Percentiles rank a stretch among this genome's conserved stretches.
Conservation (phyloP, 2,888 invertebrate species). For the Suillia variegata region DNA sequence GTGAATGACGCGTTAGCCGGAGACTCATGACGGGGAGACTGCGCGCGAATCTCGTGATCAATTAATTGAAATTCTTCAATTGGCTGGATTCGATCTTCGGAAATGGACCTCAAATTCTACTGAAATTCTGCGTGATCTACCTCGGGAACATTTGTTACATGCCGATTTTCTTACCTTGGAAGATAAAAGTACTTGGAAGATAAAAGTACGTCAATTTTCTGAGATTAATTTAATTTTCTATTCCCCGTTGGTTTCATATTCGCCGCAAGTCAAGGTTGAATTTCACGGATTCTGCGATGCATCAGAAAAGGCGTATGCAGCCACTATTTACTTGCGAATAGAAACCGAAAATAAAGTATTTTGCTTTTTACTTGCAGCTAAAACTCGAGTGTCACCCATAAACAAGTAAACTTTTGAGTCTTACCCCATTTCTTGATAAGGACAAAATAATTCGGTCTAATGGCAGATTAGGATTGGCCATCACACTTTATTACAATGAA, state of each 20-base stretch:
- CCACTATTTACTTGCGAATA: background rate
- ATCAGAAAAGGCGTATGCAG: conserved; percentile 22
- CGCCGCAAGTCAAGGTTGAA: background rate
- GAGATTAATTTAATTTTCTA: conserved; percentile 8
- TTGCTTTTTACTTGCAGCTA: conserved; percentile 6
- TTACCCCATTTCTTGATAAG: conserved; percentile 1
- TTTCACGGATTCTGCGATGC: conserved; percentile 26
- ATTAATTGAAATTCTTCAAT: conserved; percentile 12
- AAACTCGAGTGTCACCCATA: conserved; percentile 15
- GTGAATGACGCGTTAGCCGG: conserved; percentile 24
- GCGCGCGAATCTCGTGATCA: conserved; percentile 13
- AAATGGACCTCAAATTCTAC: conserved; percentile 18
- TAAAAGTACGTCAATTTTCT: conserved; percentile 19
- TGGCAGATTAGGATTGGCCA: background rate
- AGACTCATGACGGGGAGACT: conserved; percentile 14
- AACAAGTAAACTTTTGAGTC: background rate
- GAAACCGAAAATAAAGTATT: background rate
- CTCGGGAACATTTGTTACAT: background rate
- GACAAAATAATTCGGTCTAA: background rate
- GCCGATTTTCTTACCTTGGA: conserved; percentile 17
- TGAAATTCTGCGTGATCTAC: background rate
- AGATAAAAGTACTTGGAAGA: conserved; percentile 17
- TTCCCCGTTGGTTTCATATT: conserved; percentile 9
- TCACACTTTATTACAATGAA: background rate
- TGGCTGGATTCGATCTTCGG: conserved; percentile 5